These are phyloP conservation scores for Acrobeloides nanus DNA, from an alignment of 2,888 invertebrate genomes.

Conservation along the genomic window DNA sequence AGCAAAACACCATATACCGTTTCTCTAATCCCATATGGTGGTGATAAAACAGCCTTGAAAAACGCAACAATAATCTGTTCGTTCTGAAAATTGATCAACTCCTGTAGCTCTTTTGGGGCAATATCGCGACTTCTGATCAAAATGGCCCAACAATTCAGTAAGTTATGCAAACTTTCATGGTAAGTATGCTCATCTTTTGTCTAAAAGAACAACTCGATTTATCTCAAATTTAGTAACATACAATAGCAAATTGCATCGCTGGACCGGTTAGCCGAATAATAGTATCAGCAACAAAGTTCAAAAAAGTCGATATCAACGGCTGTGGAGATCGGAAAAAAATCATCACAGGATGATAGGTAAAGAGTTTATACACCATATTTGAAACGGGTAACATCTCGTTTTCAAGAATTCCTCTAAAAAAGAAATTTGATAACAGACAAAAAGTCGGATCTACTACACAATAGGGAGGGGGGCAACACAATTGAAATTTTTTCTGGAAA, in stretches of 20 bases:
- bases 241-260: conserved; percentile 17
- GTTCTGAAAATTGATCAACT: conserved; percentile 22
- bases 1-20: neutral
- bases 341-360: conserved; percentile 61
- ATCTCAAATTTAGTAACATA: conserved; percentile 1
- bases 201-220: conserved; percentile 8
- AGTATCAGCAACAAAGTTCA: conserved; percentile 19
- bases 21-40: conserved; percentile 68
- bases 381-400: conserved; percentile 67
- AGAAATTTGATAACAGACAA: neutral
- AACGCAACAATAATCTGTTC: conserved; percentile 60
- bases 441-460: too few relatives aligned
- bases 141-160: conserved; percentile 66
- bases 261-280: conserved; percentile 14
- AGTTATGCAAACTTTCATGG: conserved; percentile 66
- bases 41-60: conserved; percentile 70
- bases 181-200: conserved; percentile 54
- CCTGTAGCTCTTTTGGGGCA: conserved; percentile 31
- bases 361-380: conserved; percentile 64
- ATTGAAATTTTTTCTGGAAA: too few relatives aligned
- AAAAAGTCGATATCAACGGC: conserved; percentile 15
- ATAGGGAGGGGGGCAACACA: too few relatives aligned
- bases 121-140: conserved; percentile 56
- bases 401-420: conserved; percentile 57
- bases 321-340: conserved; percentile 53